A percentile compares a stretch with the other conserved stretches of the same genome.
Evolutionary conservation across 2,888 invertebrate species (phyloP).

Genomic region (Ellobium chinense): DNA sequence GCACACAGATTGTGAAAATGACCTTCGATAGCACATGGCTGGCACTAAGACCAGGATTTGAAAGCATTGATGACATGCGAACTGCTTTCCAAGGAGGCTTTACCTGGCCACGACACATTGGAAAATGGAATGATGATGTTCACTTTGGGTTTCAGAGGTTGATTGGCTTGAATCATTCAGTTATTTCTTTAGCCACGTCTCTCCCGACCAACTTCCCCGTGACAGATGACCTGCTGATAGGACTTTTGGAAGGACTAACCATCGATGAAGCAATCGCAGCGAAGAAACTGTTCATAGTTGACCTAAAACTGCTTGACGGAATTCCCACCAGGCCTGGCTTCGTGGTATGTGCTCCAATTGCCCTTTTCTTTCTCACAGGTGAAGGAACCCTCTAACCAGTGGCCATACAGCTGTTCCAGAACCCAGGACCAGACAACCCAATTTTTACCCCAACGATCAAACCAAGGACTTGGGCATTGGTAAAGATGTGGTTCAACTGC

Average conservation of each 20-base stretch:
- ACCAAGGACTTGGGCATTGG: conserved; percentile 77
- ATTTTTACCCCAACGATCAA: conserved; percentile 79
- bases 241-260: conserved; percentile 74
- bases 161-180: conserved; percentile 79
- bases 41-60: no score
- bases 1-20: no score
- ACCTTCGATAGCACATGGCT: no score
- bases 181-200: conserved; percentile 77
- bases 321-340: conserved; percentile 67
- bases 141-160: conserved; percentile 80
- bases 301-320: conserved; percentile 75
- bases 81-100: no score
- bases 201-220: conserved; percentile 79
- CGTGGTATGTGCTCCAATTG: conserved; percentile 78
- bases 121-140: conserved; percentile 72
- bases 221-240: conserved; percentile 71
- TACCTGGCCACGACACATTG: no score
- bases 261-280: conserved; percentile 71
- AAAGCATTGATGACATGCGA: no score
- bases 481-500: conserved; percentile 80
- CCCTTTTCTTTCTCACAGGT: conserved; percentile 78
- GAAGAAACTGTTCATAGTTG: conserved; percentile 78
- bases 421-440: conserved; percentile 78
- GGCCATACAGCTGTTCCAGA: conserved; percentile 80
- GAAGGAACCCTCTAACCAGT: conserved; percentile 77